A percentile compares a stretch with the other conserved stretches of the same genome.
Conservation (phyloP, 2,797 vertebrate genomes). For the Tachyglossus aculeatus region DNA sequence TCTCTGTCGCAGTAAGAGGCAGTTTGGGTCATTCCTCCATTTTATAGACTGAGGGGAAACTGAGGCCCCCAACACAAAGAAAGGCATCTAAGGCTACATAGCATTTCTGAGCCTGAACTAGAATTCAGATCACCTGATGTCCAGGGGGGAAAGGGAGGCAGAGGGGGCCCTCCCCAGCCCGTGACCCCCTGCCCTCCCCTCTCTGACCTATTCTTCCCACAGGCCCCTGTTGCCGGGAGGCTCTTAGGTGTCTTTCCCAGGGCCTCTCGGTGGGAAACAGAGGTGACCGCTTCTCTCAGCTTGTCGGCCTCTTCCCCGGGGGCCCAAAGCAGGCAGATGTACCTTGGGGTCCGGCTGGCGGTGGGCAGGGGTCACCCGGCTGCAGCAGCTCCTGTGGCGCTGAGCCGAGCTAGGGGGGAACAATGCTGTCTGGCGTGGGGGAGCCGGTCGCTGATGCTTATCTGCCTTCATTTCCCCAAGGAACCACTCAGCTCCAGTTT, state of each 20-base stretch:
- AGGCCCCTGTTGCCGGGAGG: constrained; percentile 1
- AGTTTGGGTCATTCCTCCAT: no score
- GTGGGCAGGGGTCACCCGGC: no score
- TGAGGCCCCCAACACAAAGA: no score
- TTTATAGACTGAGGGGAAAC: no score
- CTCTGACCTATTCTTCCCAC: no score
- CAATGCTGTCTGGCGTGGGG: background rate
- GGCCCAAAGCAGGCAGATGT: background rate
- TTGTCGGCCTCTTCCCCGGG: background rate
- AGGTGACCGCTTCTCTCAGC: constrained; percentile 22
- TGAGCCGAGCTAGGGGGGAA: background rate
- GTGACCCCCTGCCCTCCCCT: no score
- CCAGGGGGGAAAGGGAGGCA: constrained; percentile 39
- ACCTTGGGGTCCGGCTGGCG: constrained; percentile 32
- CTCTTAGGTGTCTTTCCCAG: background rate
- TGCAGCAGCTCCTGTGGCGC: constrained; percentile 19
- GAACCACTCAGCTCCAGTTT: background rate
- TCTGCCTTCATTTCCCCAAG: background rate
- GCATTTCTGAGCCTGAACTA: no score
- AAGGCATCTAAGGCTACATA: no score
- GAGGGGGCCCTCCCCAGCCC: background rate
- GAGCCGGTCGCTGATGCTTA: background rate
- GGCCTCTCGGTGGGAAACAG: constrained; percentile 33
- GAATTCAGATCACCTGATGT: no score
- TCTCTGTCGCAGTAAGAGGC: no score